Evolutionary conservation across 2,797 vertebrate genomes (phyloP), one percentile per base, ranked within the genome.

Genomic region (Microhierax caerulescens): DNA sequence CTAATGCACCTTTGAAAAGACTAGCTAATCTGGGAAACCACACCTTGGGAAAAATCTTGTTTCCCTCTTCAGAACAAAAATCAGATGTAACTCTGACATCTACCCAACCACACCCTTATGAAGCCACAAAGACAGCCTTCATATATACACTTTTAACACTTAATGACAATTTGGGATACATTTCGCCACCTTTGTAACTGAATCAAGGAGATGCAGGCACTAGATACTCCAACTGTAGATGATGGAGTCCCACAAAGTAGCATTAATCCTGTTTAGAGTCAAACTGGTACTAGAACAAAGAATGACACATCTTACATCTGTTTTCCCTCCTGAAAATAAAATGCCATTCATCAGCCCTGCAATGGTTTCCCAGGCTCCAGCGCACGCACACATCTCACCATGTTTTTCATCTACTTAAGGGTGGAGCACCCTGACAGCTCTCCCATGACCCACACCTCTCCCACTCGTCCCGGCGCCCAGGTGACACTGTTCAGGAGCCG

Each of bases 371-470:
- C 53, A 83, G 47, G 34, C 32, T 67, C 34, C 60, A 64, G 30
- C 1, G 2, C 32, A 67, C 2, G 6, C 5, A n/a, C 2, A 39
- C n/a, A 48, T 39, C 39, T 57, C 36, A 5, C 39, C 24, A 1
- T 0, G 48, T 56, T 70, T 54, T 60, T 18, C 7, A n/a, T 10
- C 39, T 74, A 0, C 39, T 28, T 41, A 47, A 77, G 27, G 37
- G 18, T 56, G 28, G 56, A 47, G 20, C 17, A 23, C 13, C 18
- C 37, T 28, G n/a, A 92, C 20, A 87, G 70, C 48, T 78, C 43
- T 8, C 17, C 56, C 34, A 20, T 2, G 47, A 43, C 27, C 48
- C 28, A 20, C 7, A n/a, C 45, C 18, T 34, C 37, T 79, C 45
- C 54, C 45, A 61, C 45, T 11, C 9, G 11, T 17, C 60, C 60